Conservation (phyloP, 2,113 vertebrate species). For the Phyllostomus hastatus region DNA sequence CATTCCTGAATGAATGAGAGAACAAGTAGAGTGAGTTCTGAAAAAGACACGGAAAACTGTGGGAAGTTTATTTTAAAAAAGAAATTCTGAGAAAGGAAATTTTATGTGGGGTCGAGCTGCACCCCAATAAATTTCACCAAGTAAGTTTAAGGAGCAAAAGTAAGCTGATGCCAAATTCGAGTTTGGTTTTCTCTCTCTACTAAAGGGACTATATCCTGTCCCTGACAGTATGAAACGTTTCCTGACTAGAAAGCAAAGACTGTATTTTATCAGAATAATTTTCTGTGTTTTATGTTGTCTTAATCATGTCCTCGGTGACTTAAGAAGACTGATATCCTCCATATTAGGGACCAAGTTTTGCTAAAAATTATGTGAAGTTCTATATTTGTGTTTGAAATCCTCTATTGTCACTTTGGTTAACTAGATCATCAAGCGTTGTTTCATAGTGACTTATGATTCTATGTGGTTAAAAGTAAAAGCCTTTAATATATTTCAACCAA, state of each 20-base stretch:
- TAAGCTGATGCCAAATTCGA: background rate
- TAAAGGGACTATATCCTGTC: background rate
- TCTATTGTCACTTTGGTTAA: background rate
- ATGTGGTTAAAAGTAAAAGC: background rate
- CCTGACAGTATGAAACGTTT: background rate
- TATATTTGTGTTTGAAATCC: background rate
- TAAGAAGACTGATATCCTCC: background rate
- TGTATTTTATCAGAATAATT: background rate
- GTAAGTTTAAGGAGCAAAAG: background rate
- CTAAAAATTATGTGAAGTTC: background rate
- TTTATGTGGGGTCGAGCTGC: background rate
- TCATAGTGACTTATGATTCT: background rate
- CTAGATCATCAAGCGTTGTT: background rate
- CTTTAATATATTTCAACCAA: background rate
- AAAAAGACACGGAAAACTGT: background rate
- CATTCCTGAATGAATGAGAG: background rate
- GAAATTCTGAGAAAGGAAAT: background rate
- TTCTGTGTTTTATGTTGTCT: background rate
- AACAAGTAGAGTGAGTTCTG: background rate
- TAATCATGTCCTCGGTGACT: background rate
- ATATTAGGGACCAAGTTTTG: background rate
- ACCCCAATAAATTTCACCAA: background rate
- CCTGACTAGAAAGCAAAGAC: background rate
- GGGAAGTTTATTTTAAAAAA: background rate
- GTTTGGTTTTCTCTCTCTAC: background rate